Percentiles rank a stretch among this genome's conserved stretches.
Evolutionary conservation across 64 coral and sea anemone genomes (phyloP).

Genomic region (Platygyra sinensis): DNA sequence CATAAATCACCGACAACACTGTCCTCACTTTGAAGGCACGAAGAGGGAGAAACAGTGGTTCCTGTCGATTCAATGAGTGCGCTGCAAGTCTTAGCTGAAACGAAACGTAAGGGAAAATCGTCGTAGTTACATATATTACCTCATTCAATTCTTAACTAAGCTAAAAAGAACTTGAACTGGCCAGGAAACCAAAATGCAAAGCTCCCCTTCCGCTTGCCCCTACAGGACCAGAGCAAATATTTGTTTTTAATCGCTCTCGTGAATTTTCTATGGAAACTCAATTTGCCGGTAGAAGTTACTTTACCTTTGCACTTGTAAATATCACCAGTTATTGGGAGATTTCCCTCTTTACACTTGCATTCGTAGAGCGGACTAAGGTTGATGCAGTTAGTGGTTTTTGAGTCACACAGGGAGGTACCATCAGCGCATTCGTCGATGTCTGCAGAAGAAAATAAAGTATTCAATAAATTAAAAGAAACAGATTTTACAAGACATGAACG

Average conservation of each 20-base stretch:
- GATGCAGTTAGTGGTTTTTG: conserved; percentile 1
- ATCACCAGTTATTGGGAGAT: not conserved
- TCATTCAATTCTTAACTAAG: not conserved
- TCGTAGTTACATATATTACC: not conserved
- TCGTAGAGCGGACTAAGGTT: conserved; percentile 15
- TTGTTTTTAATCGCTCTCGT: no score
- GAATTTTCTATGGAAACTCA: no score
- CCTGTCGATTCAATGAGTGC: not conserved
- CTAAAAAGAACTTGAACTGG: no score
- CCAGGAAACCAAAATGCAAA: not conserved
- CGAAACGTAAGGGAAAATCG: not conserved
- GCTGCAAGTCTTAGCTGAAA: conserved; percentile 16
- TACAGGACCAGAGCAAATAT: no score
- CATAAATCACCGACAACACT: conserved; percentile 59
- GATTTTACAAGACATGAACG: not conserved
- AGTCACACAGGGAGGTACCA: conserved; percentile 15
- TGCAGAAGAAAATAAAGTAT: not conserved
- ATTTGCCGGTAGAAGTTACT: not conserved
- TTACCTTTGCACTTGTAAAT: conserved; percentile 29
- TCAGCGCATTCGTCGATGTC: conserved; percentile 62
- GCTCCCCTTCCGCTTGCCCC: no score
- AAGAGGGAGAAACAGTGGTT: conserved; percentile 24
- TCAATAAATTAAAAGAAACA: not conserved
- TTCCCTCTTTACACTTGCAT: conserved; percentile 33
- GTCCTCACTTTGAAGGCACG: conserved; percentile 33